These are phyloP conservation scores for Channa maculata DNA, from an alignment of 2,113 vertebrate genomes.

Conservation along the genomic window DNA sequence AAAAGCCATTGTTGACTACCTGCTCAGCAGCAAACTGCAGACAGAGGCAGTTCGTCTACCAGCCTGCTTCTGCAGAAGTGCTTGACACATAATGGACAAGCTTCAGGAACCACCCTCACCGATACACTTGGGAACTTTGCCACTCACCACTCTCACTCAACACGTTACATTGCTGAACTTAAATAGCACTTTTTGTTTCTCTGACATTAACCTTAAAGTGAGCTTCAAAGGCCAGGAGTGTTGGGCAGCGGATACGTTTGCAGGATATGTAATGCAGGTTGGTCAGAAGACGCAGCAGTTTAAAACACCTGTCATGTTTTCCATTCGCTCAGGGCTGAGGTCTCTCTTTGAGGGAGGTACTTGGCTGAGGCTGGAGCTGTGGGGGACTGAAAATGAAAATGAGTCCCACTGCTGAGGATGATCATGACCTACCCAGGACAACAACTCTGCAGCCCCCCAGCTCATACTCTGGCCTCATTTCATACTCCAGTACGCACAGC, in stretches of 20 bases:
- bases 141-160: too few relatives aligned
- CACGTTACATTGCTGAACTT: too few relatives aligned
- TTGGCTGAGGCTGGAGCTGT: background rate
- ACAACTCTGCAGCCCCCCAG: background rate
- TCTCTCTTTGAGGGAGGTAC: background rate
- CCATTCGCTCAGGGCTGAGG: background rate
- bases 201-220: too few relatives aligned
- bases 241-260: background rate
- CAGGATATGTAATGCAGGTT: background rate
- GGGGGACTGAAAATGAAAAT: background rate
- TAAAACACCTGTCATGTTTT: background rate
- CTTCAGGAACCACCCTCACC: too few relatives aligned
- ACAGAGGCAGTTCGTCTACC: too few relatives aligned
- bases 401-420: background rate
- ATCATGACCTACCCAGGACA: background rate
- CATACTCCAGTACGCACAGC: background rate
- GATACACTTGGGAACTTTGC: too few relatives aligned
- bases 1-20: too few relatives aligned
- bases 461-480: background rate
- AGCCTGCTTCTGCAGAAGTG: too few relatives aligned
- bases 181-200: too few relatives aligned
- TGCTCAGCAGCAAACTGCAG: too few relatives aligned
- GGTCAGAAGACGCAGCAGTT: background rate
- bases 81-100: too few relatives aligned
- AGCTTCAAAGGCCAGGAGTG: background rate